These are phyloP conservation scores for Thera obeliscata DNA, from an alignment of 2,888 invertebrate genomes.

Conservation along the genomic window DNA sequence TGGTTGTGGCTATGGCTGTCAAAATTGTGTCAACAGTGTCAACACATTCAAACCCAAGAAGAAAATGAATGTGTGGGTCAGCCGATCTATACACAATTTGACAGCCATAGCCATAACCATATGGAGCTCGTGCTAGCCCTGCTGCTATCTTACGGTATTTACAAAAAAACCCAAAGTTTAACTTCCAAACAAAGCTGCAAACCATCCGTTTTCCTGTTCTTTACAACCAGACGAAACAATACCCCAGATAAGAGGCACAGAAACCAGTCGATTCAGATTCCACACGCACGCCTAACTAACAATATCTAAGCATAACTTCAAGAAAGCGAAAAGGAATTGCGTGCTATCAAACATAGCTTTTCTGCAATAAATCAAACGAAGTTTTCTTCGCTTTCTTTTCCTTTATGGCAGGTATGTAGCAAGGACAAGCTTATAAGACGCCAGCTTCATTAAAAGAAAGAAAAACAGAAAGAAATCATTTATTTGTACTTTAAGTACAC, in stretches of 20 bases:
- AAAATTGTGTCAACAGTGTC: too few species aligned
- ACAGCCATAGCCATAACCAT: too few species aligned
- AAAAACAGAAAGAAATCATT: too few species aligned
- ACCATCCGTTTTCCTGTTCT: constrained; percentile 22
- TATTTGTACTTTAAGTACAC: too few species aligned
- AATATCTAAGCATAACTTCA: constrained; percentile 39
- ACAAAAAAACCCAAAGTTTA: neutral
- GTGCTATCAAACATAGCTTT: constrained; percentile 46
- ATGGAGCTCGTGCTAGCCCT: too few species aligned
- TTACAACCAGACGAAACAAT: constrained; percentile 27
- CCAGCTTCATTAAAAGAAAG: too few species aligned
- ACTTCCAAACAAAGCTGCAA: constrained; percentile 16
- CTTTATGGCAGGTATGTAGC: constrained; percentile 7
- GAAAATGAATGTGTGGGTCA: too few species aligned
- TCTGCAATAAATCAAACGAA: constrained; percentile 44
- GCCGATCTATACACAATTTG: too few species aligned
- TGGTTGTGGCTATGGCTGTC: too few species aligned
- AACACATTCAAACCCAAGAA: too few species aligned
- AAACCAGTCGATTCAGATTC: constrained; percentile 37
- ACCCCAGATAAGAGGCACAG: constrained; percentile 25
- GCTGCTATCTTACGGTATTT: too few species aligned
- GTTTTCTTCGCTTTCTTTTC: constrained; percentile 38
- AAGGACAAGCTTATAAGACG: neutral
- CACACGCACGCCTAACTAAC: constrained; percentile 35
- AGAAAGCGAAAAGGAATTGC: constrained; percentile 43